phyloP scores from a whole-genome alignment of 2,797 vertebrate species.

The Cirrhinus molitorella region DNA sequence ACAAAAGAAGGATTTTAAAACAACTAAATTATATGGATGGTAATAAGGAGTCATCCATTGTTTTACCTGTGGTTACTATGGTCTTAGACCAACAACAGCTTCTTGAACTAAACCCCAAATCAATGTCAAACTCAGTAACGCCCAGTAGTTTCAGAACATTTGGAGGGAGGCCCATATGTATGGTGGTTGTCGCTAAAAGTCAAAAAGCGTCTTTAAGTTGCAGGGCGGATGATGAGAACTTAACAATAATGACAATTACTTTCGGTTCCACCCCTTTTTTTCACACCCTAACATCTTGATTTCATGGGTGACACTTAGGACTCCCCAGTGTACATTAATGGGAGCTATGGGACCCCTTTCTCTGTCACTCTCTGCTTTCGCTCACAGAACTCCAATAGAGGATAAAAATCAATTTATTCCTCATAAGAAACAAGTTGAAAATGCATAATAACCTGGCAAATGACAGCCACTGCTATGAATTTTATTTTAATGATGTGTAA shows the following conservation, averaged over 20 bases:
- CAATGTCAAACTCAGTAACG: constrained; percentile 36
- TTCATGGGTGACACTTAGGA: constrained; percentile 90
- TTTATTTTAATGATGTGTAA: background rate
- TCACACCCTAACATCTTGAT: constrained; percentile 88
- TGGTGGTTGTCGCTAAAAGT: constrained; percentile 47
- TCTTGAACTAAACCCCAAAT: constrained; percentile 19
- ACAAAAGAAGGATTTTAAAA: background rate
- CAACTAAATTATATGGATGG: background rate
- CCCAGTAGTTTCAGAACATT: constrained; percentile 33
- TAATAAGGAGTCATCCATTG: background rate
- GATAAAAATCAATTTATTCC: background rate
- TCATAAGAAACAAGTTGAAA: background rate
- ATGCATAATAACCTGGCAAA: background rate
- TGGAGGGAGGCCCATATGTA: constrained; percentile 47
- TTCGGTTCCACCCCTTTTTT: constrained; percentile 84
- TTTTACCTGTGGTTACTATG: background rate
- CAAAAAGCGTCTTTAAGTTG: constrained; percentile 74
- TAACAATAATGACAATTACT: constrained; percentile 87
- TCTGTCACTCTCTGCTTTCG: constrained; percentile 57
- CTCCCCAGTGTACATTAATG: constrained; percentile 82
- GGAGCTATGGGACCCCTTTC: constrained; percentile 77
- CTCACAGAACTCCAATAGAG: background rate
- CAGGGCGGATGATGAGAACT: constrained; percentile 76
- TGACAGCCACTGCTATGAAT: background rate
- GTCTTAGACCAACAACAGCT: background rate